Conservation (phyloP, 2,888 invertebrate species). For the Suillia variegata region DNA sequence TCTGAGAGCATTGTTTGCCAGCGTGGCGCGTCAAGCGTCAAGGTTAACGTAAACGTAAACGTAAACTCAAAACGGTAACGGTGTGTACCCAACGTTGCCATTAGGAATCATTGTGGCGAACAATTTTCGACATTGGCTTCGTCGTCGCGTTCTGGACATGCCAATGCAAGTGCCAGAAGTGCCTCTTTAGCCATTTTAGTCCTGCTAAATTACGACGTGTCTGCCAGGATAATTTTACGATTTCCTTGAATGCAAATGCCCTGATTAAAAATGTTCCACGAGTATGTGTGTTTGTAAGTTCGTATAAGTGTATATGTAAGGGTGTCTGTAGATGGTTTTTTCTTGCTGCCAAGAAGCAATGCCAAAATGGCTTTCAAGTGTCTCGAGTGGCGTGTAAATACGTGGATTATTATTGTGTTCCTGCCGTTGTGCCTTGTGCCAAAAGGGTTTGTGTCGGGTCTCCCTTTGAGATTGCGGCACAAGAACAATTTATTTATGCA, state of each 20-base stretch:
- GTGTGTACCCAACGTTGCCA: background rate
- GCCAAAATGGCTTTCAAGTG: conserved; percentile 10
- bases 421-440: background rate
- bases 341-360: background rate
- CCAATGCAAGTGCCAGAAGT: background rate
- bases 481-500: conserved; percentile 19
- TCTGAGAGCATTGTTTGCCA: conserved; percentile 22
- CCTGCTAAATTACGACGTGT: conserved; percentile 57
- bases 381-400: conserved; percentile 1
- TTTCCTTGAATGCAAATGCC: conserved; percentile 52
- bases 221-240: conserved; percentile 61
- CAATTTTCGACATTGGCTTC: background rate
- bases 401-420: background rate
- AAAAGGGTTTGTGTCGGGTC: background rate
- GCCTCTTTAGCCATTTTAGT: background rate
- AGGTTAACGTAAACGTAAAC: conserved; percentile 44
- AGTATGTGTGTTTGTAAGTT: conserved; percentile 2
- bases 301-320: background rate
- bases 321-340: background rate
- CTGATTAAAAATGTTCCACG: conserved; percentile 37
- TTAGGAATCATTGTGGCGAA: background rate
- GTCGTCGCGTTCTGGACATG: background rate
- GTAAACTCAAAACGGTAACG: background rate
- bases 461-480: conserved; percentile 15
- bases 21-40: conserved; percentile 49